phyloP scores from a whole-genome alignment of 1,140 invertebrate species.

The Sycophaga agraensis region DNA sequence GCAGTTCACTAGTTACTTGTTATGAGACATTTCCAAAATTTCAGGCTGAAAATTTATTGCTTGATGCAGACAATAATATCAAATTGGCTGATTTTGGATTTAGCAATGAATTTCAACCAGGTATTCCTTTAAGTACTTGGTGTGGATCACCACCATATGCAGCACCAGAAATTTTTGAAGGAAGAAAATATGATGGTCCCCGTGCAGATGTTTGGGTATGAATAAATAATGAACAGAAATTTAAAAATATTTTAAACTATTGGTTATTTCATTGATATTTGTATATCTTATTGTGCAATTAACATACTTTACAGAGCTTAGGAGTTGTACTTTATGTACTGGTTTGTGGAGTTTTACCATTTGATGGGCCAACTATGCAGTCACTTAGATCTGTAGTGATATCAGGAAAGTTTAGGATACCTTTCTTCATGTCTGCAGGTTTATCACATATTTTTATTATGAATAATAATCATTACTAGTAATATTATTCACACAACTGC shows the following conservation, averaged over 20 bases:
- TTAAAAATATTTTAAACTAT: neutral
- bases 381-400: conserved; percentile 79
- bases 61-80: conserved; percentile 93
- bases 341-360: conserved; percentile 88
- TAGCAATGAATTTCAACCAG: conserved; percentile 86
- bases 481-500: no score
- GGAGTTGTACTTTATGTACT: conserved; percentile 93
- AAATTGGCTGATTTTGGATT: conserved; percentile 97
- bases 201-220: conserved; percentile 96
- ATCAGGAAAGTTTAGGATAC: conserved; percentile 85
- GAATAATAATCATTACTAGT: no score
- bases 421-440: conserved; percentile 92
- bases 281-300: neutral
- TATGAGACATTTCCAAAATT: neutral
- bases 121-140: conserved; percentile 87
- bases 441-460: no score
- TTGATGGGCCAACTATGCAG: conserved; percentile 85
- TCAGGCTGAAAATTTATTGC: conserved; percentile 90
- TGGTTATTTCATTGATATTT: conserved; percentile 10
- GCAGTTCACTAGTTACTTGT: neutral
- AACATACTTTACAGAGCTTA: conserved; percentile 68
- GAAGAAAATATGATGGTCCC: conserved; percentile 92
- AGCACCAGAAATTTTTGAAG: conserved; percentile 96
- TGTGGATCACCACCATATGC: conserved; percentile 98
- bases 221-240: no score